Evolutionary conservation across 1,140 invertebrate species (phyloP), one percentile per base, ranked within the genome.

Genomic region (Pomacea maculata): DNA sequence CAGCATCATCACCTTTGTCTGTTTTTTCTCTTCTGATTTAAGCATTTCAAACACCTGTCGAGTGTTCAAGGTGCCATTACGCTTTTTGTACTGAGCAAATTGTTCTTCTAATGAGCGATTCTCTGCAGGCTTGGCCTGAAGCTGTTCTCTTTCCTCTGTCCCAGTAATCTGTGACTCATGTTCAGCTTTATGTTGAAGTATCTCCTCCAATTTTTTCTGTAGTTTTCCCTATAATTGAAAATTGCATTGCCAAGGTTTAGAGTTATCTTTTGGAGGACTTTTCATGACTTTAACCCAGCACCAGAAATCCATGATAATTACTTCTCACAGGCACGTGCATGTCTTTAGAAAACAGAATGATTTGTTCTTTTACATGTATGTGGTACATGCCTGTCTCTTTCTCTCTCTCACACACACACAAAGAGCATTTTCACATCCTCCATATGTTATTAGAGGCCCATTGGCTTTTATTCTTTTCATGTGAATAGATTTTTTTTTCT

Each of bases 21-120:
- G 85, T 83, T 88, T 87, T 80, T 85, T 88, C 71, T 90, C 88
- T 79, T 90, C 85, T 17, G 76, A 77, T 72, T 86, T 87, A 17
- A 90, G 80, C 85, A 87, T 85, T 34, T 89, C 83, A 72, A 87
- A 87, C 17, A 90, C 88, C 64, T 89, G 88, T n/a, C 87, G 78
- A 0, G 87, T 88, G 80, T 89, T 89, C 9, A 89, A 80, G 3
- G 83, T 86, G 10, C 89, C 89, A 70, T 88, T 87, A 14, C 82
- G 64, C 71, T 89, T 89, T 45, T 85, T 84, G 70, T 83, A 86
- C 72, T 88, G 86, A 7, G 83, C 83, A 81, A 83, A 88, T 74
- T 85, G 85, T 17, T 89, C 88, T 70, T 88, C 83, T 70, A 89
- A 29, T 10, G 78, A 79, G 74, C 74, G 52, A 17, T 76, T 80